A percentile compares a stretch with the other conserved stretches of the same genome.
phyloP scores from a whole-genome alignment of 2,888 invertebrate genomes.

The Yponomeuta malinellus region DNA sequence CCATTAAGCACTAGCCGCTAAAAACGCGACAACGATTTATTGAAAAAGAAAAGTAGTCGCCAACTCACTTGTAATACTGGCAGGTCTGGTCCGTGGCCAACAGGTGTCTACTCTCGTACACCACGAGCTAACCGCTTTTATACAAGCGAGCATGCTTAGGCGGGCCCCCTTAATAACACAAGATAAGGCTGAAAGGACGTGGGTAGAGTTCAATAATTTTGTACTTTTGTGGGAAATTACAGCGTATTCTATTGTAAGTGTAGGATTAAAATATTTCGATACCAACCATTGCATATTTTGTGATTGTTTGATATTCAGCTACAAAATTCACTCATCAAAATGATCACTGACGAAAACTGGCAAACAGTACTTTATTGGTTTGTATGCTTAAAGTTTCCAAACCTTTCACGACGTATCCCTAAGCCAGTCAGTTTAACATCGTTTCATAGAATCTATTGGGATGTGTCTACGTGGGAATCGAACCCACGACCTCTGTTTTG shows the following conservation, averaged over 20 bases:
- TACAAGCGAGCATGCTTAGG: slow-evolving; percentile 20
- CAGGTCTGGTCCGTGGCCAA: slow-evolving; percentile 25
- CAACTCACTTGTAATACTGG: slow-evolving; percentile 20
- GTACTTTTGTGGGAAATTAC: neutral
- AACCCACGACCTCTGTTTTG: too few relatives aligned
- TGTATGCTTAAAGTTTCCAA: too few relatives aligned
- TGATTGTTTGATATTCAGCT: too few relatives aligned
- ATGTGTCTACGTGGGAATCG: too few relatives aligned
- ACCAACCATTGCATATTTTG: too few relatives aligned
- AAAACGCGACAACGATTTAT: neutral
- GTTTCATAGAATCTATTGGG: too few relatives aligned
- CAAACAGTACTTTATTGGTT: too few relatives aligned
- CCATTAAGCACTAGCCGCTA: neutral
- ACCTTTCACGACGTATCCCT: too few relatives aligned
- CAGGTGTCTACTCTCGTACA: slow-evolving; percentile 31
- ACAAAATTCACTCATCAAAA: too few relatives aligned
- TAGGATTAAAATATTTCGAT: too few relatives aligned
- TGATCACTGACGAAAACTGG: too few relatives aligned
- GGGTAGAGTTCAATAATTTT: neutral
- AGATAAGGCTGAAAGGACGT: neutral
- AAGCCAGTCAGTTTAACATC: too few relatives aligned
- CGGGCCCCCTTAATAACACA: neutral
- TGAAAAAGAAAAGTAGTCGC: neutral
- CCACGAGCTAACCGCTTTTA: slow-evolving; percentile 25
- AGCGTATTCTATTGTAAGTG: neutral